These are phyloP conservation scores for Ophion ventricosus DNA, from an alignment of 2,888 invertebrate species.

Conservation along the genomic window DNA sequence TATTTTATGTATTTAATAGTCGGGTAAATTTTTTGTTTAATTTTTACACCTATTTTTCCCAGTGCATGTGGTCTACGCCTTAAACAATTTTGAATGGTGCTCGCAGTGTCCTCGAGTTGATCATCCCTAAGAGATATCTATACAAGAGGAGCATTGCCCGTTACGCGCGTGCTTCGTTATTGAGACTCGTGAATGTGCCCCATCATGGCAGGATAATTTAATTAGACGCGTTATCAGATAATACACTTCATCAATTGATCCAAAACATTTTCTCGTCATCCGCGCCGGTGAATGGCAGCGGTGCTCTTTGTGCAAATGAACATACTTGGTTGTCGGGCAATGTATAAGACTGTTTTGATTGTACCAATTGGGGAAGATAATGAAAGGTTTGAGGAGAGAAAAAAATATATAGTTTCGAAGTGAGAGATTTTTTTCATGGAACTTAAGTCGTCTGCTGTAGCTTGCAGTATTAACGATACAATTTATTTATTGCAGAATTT, in stretches of 20 bases:
- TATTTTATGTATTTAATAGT: too few relatives aligned
- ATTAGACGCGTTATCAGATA: conserved; percentile 38
- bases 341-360: not conserved
- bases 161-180: not conserved
- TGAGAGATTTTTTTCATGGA: not conserved
- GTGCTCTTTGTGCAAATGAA: conserved; percentile 26
- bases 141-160: conserved; percentile 11
- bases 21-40: too few relatives aligned
- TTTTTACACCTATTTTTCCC: too few relatives aligned
- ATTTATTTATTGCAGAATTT: too few relatives aligned
- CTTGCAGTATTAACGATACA: too few relatives aligned
- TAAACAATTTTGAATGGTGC: not conserved
- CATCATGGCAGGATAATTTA: conserved; percentile 29
- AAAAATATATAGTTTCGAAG: not conserved
- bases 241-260: conserved; percentile 50
- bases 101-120: not conserved
- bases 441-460: not conserved
- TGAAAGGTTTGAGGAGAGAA: not conserved
- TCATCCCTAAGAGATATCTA: not conserved
- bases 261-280: conserved; percentile 20
- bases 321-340: not conserved
- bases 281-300: not conserved
- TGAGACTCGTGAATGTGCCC: not conserved
- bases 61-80: too few relatives aligned
- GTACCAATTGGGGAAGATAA: not conserved